These are phyloP conservation scores for Antheraea yamamai DNA, from an alignment of 2,888 invertebrate genomes.

Conservation along the genomic window DNA sequence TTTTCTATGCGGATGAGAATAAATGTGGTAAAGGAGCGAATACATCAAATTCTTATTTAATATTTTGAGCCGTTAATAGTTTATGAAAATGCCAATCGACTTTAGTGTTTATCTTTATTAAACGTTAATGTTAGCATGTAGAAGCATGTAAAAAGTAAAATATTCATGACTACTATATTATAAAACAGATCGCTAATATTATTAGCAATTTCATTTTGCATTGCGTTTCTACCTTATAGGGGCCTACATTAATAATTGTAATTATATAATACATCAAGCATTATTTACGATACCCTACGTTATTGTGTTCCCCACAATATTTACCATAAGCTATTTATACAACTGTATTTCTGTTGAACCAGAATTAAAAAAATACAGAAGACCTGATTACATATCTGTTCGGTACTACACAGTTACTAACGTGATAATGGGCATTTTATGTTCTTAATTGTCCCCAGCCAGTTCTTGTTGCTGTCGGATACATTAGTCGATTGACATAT, in stretches of 20 bases:
- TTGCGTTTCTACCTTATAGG: too few species aligned
- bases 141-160: neutral
- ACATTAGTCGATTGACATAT: constrained; percentile 62
- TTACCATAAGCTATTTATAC: neutral
- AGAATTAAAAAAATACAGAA: neutral
- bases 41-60: neutral
- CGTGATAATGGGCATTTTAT: constrained; percentile 51
- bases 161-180: neutral
- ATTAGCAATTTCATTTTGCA: too few species aligned
- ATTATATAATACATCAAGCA: too few species aligned
- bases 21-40: neutral
- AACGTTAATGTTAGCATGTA: too few species aligned
- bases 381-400: constrained; percentile 19
- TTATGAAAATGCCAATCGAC: neutral
- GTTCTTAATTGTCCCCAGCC: neutral
- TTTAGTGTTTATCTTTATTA: neutral
- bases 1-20: too few species aligned
- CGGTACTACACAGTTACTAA: constrained; percentile 42
- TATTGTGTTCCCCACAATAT: too few species aligned
- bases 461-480: constrained; percentile 29
- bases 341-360: neutral
- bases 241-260: too few species aligned
- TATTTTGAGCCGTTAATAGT: neutral
- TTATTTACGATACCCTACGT: too few species aligned
- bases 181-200: neutral